These are phyloP conservation scores for Drosophila parthenogenetica DNA, from an alignment of 2,888 invertebrate species.

Conservation along the genomic window DNA sequence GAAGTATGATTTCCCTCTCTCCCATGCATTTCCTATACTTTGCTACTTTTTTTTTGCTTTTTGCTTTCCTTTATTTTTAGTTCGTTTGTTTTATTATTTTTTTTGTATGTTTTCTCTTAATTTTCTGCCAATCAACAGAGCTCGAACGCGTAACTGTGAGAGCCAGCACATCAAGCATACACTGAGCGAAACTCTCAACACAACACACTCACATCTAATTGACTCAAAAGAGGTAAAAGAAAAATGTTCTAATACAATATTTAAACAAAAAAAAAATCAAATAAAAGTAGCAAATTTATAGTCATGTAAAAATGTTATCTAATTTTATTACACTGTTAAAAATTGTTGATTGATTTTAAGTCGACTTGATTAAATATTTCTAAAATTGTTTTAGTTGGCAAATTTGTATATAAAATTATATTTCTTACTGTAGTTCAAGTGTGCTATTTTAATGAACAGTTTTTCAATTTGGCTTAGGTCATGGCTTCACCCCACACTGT, in stretches of 20 bases:
- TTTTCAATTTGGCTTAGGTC: too few relatives aligned
- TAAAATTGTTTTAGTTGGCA: too few relatives aligned
- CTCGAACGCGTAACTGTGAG: constrained; percentile 62
- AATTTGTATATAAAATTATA: too few relatives aligned
- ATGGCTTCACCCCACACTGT: too few relatives aligned
- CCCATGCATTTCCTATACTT: constrained; percentile 12
- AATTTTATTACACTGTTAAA: too few relatives aligned
- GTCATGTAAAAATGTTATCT: too few relatives aligned
- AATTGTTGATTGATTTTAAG: too few relatives aligned
- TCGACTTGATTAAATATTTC: too few relatives aligned
- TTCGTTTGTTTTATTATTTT: constrained; percentile 20
- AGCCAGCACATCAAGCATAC: constrained; percentile 29
- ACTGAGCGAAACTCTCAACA: constrained; percentile 39
- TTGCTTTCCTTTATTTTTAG: not conserved
- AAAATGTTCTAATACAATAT: not conserved
- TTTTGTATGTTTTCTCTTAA: constrained; percentile 27
- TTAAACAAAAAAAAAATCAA: not conserved
- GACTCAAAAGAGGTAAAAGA: constrained; percentile 31
- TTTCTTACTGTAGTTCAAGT: too few relatives aligned
- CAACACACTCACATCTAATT: constrained; percentile 20
- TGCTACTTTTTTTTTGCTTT: not conserved
- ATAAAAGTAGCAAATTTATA: not conserved
- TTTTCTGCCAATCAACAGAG: constrained; percentile 52
- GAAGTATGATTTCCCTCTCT: constrained; percentile 69
- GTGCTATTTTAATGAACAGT: too few relatives aligned